Evolutionary conservation across 2,888 invertebrate genomes (phyloP).

Genomic region (Ischnura elegans): DNA sequence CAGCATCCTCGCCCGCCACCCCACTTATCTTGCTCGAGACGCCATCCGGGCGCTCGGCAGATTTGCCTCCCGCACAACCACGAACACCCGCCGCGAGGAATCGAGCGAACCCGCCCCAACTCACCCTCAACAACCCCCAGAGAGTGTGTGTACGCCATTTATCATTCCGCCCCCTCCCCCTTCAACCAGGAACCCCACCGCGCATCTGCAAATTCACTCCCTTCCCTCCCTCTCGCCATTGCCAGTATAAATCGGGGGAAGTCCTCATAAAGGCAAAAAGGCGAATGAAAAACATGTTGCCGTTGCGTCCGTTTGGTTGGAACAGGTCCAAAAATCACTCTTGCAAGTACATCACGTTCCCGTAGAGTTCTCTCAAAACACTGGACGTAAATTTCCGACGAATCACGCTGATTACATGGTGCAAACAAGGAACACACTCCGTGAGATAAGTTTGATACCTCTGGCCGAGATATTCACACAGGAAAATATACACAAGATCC

Average conservation of each 20-base stretch:
- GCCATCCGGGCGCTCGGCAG: background rate
- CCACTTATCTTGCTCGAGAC: background rate
- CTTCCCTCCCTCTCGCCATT: background rate
- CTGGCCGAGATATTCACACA: background rate
- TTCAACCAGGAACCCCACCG: background rate
- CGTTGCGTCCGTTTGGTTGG: background rate
- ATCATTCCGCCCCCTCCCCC: background rate
- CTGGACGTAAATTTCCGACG: background rate
- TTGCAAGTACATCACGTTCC: background rate
- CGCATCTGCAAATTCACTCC: background rate
- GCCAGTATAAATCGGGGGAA: background rate
- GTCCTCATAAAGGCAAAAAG: background rate
- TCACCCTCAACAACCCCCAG: background rate
- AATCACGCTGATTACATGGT: background rate
- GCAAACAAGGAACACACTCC: background rate
- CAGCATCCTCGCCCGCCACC: background rate
- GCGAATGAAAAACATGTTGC: background rate
- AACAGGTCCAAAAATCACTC: background rate
- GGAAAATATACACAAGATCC: background rate
- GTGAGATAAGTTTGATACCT: background rate
- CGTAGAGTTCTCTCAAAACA: background rate
- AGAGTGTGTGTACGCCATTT: background rate
- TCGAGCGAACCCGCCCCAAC: background rate
- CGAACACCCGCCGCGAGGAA: background rate
- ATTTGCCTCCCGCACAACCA: slow-evolving; percentile 5